Evolutionary conservation across 1,140 invertebrate genomes (phyloP).

Genomic region (Pogonomyrmex barbatus): DNA sequence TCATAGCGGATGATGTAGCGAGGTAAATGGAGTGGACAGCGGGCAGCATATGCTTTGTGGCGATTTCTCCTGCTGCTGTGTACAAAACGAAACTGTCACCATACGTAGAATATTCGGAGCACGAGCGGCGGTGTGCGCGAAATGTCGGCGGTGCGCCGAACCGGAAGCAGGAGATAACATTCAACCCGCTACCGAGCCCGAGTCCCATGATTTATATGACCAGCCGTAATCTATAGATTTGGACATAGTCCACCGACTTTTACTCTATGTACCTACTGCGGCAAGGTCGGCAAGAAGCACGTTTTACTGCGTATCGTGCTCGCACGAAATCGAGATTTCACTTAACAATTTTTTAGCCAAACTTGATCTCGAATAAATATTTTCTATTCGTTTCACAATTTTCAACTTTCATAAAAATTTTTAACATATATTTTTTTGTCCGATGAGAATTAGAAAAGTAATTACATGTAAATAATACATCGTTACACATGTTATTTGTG

Average conservation of each 20-base stretch:
- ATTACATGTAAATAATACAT: background rate
- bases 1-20: slow-evolving; percentile 77
- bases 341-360: background rate
- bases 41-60: slow-evolving; percentile 85
- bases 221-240: slow-evolving; percentile 81
- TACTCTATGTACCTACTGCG: slow-evolving; percentile 30
- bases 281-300: slow-evolving; percentile 1
- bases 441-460: background rate
- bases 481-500: background rate
- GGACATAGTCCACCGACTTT: slow-evolving; percentile 80
- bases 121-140: slow-evolving; percentile 67
- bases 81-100: slow-evolving; percentile 69
- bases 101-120: slow-evolving; percentile 71
- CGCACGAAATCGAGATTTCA: background rate
- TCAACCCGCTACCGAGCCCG: slow-evolving; percentile 75
- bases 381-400: background rate
- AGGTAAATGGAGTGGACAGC: slow-evolving; percentile 86
- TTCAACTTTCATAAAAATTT: background rate
- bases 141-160: slow-evolving; percentile 81
- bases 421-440: background rate
- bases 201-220: slow-evolving; percentile 84
- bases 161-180: slow-evolving; percentile 86
- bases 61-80: slow-evolving; percentile 40
- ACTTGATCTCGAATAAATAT: background rate
- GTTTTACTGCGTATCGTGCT: slow-evolving; percentile 3